phyloP scores from a whole-genome alignment of 2,797 vertebrate species.

The Cottoperca gobio region DNA sequence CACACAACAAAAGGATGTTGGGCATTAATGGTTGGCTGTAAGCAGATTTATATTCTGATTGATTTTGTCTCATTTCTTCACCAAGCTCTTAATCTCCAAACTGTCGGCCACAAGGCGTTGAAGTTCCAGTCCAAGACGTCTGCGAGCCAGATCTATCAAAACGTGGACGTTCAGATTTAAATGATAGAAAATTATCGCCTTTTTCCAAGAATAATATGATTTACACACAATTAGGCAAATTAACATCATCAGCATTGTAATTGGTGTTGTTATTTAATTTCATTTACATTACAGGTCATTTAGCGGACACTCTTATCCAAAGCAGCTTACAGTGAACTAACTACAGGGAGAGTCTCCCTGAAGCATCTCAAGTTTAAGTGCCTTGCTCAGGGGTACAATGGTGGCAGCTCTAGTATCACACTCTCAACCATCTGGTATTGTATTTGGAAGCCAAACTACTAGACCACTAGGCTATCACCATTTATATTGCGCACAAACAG shows the following conservation, averaged over 20 bases:
- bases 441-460: no score
- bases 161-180: not conserved
- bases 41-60: slow-evolving; percentile 50
- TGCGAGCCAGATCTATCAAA: not conserved
- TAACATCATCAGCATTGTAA: not conserved
- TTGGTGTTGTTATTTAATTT: not conserved
- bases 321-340: no score
- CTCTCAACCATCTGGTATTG: no score
- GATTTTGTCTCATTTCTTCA: slow-evolving; percentile 32
- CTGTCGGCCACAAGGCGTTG: not conserved
- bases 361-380: no score
- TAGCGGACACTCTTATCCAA: no score
- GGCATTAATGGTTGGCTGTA: slow-evolving; percentile 33
- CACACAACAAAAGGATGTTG: slow-evolving; percentile 29
- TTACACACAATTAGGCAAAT: not conserved
- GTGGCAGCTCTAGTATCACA: no score
- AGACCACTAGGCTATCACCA: no score
- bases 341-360: no score
- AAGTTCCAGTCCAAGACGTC: not conserved
- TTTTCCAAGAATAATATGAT: not conserved
- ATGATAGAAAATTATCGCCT: not conserved
- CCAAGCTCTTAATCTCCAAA: slow-evolving; percentile 18
- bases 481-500: no score
- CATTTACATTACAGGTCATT: no score
- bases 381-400: no score